Conservation (phyloP, 2,113 vertebrate genomes). For the Uropsilus gracilis region DNA sequence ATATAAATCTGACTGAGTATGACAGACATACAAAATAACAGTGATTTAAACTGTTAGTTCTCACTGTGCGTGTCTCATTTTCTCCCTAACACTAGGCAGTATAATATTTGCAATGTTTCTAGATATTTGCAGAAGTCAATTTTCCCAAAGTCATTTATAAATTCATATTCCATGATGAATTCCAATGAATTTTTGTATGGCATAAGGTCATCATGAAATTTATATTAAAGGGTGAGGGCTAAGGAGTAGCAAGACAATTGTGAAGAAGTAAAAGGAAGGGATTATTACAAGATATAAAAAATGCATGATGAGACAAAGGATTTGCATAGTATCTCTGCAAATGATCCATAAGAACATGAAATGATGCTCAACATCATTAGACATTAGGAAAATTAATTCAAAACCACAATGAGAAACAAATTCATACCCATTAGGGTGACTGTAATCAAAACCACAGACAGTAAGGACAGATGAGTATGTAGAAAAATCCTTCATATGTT, state of each 20-base stretch:
- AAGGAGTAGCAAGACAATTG: neutral
- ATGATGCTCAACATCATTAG: neutral
- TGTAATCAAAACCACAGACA: neutral
- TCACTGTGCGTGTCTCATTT: neutral
- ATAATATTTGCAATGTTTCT: neutral
- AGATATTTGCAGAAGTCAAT: neutral
- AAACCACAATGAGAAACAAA: neutral
- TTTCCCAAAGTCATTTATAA: neutral
- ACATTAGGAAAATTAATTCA: slow-evolving; percentile 1
- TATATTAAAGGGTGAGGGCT: neutral
- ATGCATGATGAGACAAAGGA: neutral
- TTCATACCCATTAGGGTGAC: neutral
- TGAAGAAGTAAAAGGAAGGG: slow-evolving; percentile 4
- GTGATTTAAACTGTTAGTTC: neutral
- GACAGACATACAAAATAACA: neutral
- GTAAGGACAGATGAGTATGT: neutral
- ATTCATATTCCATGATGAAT: neutral
- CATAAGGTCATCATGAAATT: neutral
- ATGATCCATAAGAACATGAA: neutral
- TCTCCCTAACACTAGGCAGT: neutral
- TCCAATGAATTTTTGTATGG: neutral
- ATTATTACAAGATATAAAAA: neutral
- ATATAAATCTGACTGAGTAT: neutral
- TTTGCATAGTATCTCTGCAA: neutral
- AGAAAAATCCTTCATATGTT: neutral